Conservation (phyloP, 2,113 vertebrate species). For the Oreochromis aureus region DNA sequence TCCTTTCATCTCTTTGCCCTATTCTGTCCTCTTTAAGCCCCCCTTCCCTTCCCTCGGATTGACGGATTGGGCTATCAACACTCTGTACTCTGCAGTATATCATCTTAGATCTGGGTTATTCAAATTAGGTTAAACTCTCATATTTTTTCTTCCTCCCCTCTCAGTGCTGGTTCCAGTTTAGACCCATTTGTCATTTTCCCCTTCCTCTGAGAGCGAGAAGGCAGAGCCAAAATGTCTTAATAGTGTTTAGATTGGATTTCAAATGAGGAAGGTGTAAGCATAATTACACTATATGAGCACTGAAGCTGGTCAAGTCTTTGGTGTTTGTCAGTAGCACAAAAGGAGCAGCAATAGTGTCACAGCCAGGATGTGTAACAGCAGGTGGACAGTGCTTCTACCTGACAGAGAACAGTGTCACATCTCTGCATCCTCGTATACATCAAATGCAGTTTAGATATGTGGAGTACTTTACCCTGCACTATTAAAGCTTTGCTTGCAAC, state of each 20-base stretch:
- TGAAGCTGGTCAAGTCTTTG: background rate
- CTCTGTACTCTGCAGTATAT: conserved; percentile 26
- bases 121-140: conserved; percentile 50
- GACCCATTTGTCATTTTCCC: conserved; percentile 31
- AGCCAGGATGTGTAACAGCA: background rate
- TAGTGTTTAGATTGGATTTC: conserved; percentile 6
- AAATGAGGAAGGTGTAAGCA: background rate
- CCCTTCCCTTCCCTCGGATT: background rate
- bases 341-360: background rate
- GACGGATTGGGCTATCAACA: conserved; percentile 41
- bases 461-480: background rate
- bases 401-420: background rate
- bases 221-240: background rate
- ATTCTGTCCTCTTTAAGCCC: conserved; percentile 9
- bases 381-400: background rate
- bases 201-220: background rate
- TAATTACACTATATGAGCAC: background rate
- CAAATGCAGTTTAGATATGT: background rate
- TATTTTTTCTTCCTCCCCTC: background rate
- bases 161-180: conserved; percentile 1
- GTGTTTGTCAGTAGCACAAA: background rate
- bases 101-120: conserved; percentile 56
- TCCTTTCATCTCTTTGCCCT: conserved; percentile 38
- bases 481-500: background rate
- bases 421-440: background rate